These are phyloP conservation scores for Baccha elongata DNA, from an alignment of 2,888 invertebrate genomes.

Conservation along the genomic window DNA sequence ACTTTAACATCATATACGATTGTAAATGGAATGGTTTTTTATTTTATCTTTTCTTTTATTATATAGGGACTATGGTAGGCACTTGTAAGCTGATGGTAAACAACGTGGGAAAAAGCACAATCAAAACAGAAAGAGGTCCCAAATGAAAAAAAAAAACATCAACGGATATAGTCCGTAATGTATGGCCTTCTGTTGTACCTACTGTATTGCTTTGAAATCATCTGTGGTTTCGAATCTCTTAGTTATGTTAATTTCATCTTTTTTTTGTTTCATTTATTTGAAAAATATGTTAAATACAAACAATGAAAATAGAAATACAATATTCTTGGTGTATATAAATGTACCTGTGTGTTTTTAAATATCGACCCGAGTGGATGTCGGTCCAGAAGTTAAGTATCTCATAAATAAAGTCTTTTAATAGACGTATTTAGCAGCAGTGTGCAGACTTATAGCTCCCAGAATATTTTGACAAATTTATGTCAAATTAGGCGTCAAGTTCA, in stretches of 20 bases:
- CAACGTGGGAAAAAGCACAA: conserved; percentile 66
- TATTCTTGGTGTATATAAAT: conserved; percentile 19
- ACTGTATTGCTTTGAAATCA: conserved; percentile 58
- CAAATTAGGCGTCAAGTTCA: conserved; percentile 49
- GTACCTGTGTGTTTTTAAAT: conserved; percentile 2
- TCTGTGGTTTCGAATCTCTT: conserved; percentile 42
- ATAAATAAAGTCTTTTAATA: conserved; percentile 65
- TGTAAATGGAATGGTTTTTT: conserved; percentile 43
- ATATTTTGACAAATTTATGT: conserved; percentile 70
- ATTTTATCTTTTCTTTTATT: conserved; percentile 1
- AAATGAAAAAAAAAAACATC: conserved; percentile 28
- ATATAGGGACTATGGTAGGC: too few relatives aligned
- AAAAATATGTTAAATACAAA: conserved; percentile 69
- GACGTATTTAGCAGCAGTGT: conserved; percentile 62
- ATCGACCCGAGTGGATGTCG: conserved; percentile 27
- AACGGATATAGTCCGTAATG: conserved; percentile 45
- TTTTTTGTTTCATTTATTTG: conserved; percentile 68
- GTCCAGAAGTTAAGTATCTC: conserved; percentile 61
- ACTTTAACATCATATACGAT: conserved; percentile 19
- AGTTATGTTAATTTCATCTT: conserved; percentile 66
- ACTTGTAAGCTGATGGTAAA: conserved; percentile 23
- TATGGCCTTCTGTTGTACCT: conserved; percentile 67
- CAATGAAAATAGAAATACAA: conserved; percentile 40
- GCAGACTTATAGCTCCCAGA: conserved; percentile 62
- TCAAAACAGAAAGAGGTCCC: not conserved